Base-by-base conservation (phyloP, 2,888 invertebrate species). In the Sturmia bella region DNA sequence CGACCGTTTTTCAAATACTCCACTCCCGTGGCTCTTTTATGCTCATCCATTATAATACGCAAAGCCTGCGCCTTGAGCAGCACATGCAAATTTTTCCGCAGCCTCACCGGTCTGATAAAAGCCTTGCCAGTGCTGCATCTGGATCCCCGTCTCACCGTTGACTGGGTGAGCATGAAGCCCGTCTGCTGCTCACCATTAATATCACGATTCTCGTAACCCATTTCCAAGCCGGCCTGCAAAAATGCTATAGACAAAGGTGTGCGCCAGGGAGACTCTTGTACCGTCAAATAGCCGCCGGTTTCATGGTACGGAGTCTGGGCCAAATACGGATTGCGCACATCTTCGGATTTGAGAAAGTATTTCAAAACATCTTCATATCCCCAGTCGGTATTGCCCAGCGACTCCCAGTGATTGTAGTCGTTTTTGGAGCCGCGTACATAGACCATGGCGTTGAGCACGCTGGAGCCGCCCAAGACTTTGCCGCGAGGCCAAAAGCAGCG, bases 401-500 rank as follows among this genome's bases (percentile, higher is more conserved):
- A 92, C 41, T 95, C 96, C 98, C 98, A 98, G 24, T 94, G 92
- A 89, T 98, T 96, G 91, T 96, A 98, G 87, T 98, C 97, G 79
- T 94, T 93, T 85, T 94, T 93, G 87, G 97, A 97, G 68, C 98
- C 98, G 66, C 98, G 93, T 12, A 97, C 95, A 91, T 98, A 98
- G 41, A 97, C 93, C 97, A 98, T 97, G 13, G 96, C 96, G 89
- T 98, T 98, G 0, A 97, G 93, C 1, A 96, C 96, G 86, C 96
- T 96, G 73, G 95, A 94, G 13, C 98, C 97, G 24, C 97, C 97
- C 21, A 98, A 92, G 17, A 96, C 97, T 90, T 97, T 97, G 66
- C 98, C 98, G 83, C 98, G 92, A 2, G 97, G 97, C 97, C 97
- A 97, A 91, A 96, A 96, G 90, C 97, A 97, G 81, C 96, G 92